These are phyloP conservation scores for Autographa pulchrina DNA, from an alignment of 2,888 invertebrate species.

Conservation along the genomic window DNA sequence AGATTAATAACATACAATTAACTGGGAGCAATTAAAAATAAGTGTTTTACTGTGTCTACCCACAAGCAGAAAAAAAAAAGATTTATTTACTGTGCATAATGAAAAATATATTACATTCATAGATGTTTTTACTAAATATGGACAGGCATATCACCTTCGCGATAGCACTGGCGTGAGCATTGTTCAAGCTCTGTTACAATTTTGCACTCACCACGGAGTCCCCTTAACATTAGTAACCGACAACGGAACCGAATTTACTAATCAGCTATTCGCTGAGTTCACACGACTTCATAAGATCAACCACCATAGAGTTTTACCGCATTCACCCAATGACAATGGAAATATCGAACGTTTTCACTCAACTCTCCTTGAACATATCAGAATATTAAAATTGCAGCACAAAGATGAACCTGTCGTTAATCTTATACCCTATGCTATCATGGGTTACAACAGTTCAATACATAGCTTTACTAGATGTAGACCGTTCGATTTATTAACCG, in stretches of 20 bases:
- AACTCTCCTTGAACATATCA: conserved; percentile 3
- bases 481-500: not conserved
- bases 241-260: no score
- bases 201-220: no score
- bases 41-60: no score
- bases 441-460: not conserved
- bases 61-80: no score
- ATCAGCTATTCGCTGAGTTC: conserved; percentile 3
- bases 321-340: not conserved
- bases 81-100: not conserved
- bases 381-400: conserved; percentile 2
- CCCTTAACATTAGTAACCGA: no score
- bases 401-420: not conserved
- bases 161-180: no score
- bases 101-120: not conserved
- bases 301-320: not conserved
- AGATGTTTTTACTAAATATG: not conserved
- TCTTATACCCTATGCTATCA: not conserved
- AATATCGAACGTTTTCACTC: not conserved
- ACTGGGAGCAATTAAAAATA: no score
- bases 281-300: not conserved
- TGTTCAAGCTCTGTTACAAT: no score
- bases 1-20: no score
- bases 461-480: not conserved
- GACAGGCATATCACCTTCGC: no score